Evolutionary conservation across 2,797 vertebrate species (phyloP).

Genomic region (Moxostoma hubbsi): DNA sequence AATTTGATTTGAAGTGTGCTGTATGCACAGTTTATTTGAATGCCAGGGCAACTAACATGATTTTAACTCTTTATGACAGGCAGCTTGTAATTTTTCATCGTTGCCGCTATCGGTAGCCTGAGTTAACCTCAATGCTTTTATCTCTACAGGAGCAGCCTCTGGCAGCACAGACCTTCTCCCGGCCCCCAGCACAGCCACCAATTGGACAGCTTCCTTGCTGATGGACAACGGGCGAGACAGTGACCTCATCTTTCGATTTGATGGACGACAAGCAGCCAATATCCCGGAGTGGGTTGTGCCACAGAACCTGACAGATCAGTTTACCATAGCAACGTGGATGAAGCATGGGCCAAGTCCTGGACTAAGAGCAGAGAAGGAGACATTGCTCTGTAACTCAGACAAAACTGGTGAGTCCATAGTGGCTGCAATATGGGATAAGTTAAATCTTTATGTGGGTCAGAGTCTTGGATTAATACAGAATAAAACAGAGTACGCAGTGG

Average conservation of each 20-base stretch:
- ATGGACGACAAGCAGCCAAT: constrained; percentile 91
- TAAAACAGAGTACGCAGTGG: too few species aligned
- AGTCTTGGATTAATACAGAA: not conserved
- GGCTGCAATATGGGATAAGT: not conserved
- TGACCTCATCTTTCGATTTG: constrained; percentile 92
- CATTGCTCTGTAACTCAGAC: constrained; percentile 95
- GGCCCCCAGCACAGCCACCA: constrained; percentile 82
- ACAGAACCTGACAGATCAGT: constrained; percentile 95
- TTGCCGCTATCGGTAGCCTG: constrained; percentile 24
- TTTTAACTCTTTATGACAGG: constrained; percentile 41
- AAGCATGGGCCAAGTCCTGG: constrained; percentile 92
- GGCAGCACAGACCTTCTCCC: constrained; percentile 94
- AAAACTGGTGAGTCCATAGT: constrained; percentile 85
- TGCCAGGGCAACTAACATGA: constrained; percentile 36
- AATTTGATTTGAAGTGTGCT: constrained; percentile 39
- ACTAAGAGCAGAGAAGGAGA: constrained; percentile 92
- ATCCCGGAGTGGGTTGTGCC: constrained; percentile 91
- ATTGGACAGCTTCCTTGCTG: constrained; percentile 90
- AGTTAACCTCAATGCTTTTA: constrained; percentile 27
- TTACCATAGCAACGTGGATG: constrained; percentile 97
- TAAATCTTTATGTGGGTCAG: not conserved
- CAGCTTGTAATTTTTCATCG: constrained; percentile 16
- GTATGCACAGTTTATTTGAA: constrained; percentile 28
- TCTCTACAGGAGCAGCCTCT: constrained; percentile 86
- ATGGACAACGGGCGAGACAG: constrained; percentile 86